Percentiles rank a stretch among this genome's conserved stretches.
Conservation (phyloP, 2,113 vertebrate genomes). For the Nibea albiflora region DNA sequence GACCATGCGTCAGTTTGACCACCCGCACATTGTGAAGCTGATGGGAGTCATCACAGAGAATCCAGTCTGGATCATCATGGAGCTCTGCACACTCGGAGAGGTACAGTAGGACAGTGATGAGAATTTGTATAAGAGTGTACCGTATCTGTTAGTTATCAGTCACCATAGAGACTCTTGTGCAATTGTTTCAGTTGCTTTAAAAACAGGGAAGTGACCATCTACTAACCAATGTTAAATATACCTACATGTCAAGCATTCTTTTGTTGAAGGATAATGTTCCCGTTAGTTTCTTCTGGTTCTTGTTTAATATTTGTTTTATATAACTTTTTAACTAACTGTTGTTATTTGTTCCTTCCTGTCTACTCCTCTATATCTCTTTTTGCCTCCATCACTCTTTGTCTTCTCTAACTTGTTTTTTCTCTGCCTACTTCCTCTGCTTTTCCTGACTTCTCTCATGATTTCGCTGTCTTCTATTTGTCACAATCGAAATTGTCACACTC, state of each 20-base stretch:
- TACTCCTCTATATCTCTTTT: not conserved
- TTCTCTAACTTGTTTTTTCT: not conserved
- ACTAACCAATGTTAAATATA: not conserved
- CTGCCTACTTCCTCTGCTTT: not conserved
- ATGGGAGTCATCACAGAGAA: constrained; percentile 98
- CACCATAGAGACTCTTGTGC: not conserved
- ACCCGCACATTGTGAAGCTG: constrained; percentile 98
- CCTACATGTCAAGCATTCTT: not conserved
- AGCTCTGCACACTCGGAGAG: constrained; percentile 98
- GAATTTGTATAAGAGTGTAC: not conserved
- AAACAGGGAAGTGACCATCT: not conserved
- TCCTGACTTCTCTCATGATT: not conserved
- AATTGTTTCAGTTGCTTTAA: too few relatives aligned
- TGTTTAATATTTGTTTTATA: not conserved
- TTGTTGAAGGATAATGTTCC: not conserved
- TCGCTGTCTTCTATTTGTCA: not conserved
- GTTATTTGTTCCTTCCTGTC: not conserved
- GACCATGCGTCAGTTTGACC: constrained; percentile 99
- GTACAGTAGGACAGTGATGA: constrained; percentile 74
- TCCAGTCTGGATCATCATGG: constrained; percentile 99
- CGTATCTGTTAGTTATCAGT: not conserved
- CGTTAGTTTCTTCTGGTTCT: not conserved
- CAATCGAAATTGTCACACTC: not conserved
- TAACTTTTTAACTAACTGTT: not conserved
- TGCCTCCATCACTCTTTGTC: too few relatives aligned